Evolutionary conservation across 2,888 invertebrate species (phyloP), one percentile per base, ranked within the genome.

Genomic region (Myathropa florea): DNA sequence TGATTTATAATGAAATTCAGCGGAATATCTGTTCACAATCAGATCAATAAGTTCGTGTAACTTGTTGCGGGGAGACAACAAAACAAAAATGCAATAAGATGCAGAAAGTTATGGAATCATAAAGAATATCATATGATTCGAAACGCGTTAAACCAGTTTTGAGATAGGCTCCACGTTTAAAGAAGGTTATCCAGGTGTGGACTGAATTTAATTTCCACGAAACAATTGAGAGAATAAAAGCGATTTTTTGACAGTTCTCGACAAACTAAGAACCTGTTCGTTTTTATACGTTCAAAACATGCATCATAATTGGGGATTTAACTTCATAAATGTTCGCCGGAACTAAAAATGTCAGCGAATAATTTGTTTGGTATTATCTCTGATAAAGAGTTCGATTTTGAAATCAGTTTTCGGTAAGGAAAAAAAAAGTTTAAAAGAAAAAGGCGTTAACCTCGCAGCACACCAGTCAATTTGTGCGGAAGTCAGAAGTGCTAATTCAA

Each of bases 61-160:
- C 33, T 28, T 28, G 53, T 53, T 67, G 33, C 33, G 9, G 33
- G n/a, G 3, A n/a, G n/a, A 46, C 10, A 36, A 14, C 6, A 14
- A n/a, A 23, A 7, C 39, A 18, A 46, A 18, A 65, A 65, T 64
- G 64, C 64, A 64, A 14, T 64, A 39, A 65, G 46, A 65, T 28
- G 53, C 39, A 53, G n/a, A 24, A 65, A 67, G 46, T 18, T 53
- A 53, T 46, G 36, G 46, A 65, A 65, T 65, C 14, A 26, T 12
- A 24, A 10, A 28, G 26, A 46, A n/a, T n/a, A n/a, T 39, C n/a
- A 39, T 3, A 12, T 39, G n/a, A 39, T 46, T 46, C 46, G 36
- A 67, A 67, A 65, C 67, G 21, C 30, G 53, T 23, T 30, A 28
- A 55, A 67, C 67, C 30, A 21, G 67, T 53, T 53, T 30, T 21